Base-by-base conservation (phyloP, 2,797 vertebrate genomes). In the Ibycter americanus region DNA sequence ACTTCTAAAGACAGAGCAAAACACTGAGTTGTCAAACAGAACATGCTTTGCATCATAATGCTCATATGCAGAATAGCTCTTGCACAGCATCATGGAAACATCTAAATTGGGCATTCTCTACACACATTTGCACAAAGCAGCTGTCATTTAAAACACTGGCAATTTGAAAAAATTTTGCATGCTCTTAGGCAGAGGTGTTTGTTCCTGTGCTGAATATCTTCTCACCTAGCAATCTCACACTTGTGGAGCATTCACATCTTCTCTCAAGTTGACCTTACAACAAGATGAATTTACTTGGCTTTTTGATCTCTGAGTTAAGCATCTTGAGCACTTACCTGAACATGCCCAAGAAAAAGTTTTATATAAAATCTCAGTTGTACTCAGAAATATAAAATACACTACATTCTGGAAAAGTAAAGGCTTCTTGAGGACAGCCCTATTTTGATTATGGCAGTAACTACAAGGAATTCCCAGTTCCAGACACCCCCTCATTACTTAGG, bases 161-260 rank as follows among this genome's bases (percentile, higher is more conserved):
- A 83, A 36, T 63, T 23, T 14, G 13, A 23, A 92, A 78, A 85
- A 76, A 56, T 11, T 27, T 79, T 85, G 58, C 47, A 55, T 13
- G 34, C 51, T 89, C 8, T 70, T 38, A 55, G 47, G 49, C 70
- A 92, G 73, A 94, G 55, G 76, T 94, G 84, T 96, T 93, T 87
- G 59, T 59, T 95, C 58, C 77, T 80, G 44, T 73, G 56, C 77
- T 85, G 82, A 95, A 61, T 52, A 82, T 47, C 58, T 96, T 96
- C 71, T 93, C 87, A 87, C 80, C 54, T 67, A 34, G 34, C 49
- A 74, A 56, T 40, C 65, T 95, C 63, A 68, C 83, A 52, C 15
- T 76, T 49, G 17, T 9, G 19, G 54, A 52, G 9, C 26, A 70
- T 89, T 86, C 74, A 62, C 23, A 47, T 19, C 27, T 77, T 65